Evolutionary conservation across 2,888 invertebrate genomes (phyloP).

Genomic region (Sminthurinus aureus): DNA sequence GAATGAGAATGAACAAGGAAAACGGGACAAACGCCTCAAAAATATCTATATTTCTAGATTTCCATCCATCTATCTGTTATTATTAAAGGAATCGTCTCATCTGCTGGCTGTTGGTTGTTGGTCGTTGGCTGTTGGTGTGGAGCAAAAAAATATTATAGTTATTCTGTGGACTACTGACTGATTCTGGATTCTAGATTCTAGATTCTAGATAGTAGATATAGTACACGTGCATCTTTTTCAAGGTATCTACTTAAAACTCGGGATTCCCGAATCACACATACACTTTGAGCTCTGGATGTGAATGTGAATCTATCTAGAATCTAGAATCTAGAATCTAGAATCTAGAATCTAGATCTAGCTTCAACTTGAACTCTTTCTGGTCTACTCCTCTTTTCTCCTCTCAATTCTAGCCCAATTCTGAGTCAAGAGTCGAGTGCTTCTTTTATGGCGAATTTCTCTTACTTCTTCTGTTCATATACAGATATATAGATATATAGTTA

Average conservation of each 20-base stretch:
- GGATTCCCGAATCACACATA: background rate
- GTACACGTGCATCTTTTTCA: background rate
- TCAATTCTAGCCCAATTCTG: background rate
- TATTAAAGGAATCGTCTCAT: too few relatives aligned
- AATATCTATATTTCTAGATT: background rate
- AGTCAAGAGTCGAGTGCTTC: background rate
- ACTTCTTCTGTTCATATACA: too few relatives aligned
- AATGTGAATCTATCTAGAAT: background rate
- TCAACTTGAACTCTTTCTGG: background rate
- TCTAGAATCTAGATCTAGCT: background rate
- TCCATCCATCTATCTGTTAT: too few relatives aligned
- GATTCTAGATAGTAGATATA: background rate
- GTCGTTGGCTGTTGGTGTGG: background rate
- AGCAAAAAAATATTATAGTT: background rate
- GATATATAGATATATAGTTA: too few relatives aligned
- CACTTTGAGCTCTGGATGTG: too few relatives aligned
- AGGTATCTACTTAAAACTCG: background rate
- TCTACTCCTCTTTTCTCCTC: background rate
- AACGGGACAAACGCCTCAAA: background rate
- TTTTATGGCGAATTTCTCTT: too few relatives aligned
- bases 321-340: too few relatives aligned
- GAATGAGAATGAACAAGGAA: too few relatives aligned
- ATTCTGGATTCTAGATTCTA: background rate
- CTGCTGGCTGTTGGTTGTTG: background rate
- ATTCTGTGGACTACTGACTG: background rate